Conservation (phyloP, 2,113 vertebrate genomes). For the Synchiropus splendidus region DNA sequence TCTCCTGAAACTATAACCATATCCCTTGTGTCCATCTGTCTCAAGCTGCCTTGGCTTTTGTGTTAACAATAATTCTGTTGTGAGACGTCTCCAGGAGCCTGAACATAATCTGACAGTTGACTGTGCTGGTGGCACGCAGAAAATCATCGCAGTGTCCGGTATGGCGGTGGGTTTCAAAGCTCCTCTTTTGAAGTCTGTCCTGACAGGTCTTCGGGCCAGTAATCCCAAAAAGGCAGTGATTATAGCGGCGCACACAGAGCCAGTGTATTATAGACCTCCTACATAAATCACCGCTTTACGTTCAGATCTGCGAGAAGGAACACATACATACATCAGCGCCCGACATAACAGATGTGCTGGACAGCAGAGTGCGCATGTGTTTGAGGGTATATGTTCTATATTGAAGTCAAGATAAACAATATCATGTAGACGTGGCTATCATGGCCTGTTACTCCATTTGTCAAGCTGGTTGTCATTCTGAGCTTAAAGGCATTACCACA, state of each 20-base stretch:
- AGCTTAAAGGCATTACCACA: conserved; percentile 2
- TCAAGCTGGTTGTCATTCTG: conserved; percentile 11
- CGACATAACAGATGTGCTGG: conserved; percentile 13
- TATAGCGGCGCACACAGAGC: conserved; percentile 10
- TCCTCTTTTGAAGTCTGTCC: conserved; percentile 33
- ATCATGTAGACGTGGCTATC: background rate
- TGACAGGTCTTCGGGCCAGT: conserved; percentile 12
- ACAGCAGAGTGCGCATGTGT: conserved; percentile 1
- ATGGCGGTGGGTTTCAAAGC: conserved; percentile 33
- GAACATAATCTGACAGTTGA: conserved; percentile 22
- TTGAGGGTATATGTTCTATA: too few relatives aligned
- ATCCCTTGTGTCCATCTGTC: too few relatives aligned
- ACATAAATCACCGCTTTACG: conserved; percentile 11
- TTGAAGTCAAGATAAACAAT: too few relatives aligned
- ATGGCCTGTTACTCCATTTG: conserved; percentile 4
- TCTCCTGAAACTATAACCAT: too few relatives aligned
- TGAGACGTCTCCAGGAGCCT: conserved; percentile 3
- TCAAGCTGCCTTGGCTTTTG: conserved; percentile 1
- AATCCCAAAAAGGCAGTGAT: conserved; percentile 17
- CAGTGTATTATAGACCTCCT: background rate
- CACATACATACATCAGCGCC: background rate
- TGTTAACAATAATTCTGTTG: conserved; percentile 11
- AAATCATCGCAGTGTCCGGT: conserved; percentile 28
- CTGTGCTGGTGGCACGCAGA: conserved; percentile 1
- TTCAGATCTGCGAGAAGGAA: conserved; percentile 8